Evolutionary conservation across 2,797 vertebrate genomes (phyloP).

Genomic region (Acanthiza pusilla): DNA sequence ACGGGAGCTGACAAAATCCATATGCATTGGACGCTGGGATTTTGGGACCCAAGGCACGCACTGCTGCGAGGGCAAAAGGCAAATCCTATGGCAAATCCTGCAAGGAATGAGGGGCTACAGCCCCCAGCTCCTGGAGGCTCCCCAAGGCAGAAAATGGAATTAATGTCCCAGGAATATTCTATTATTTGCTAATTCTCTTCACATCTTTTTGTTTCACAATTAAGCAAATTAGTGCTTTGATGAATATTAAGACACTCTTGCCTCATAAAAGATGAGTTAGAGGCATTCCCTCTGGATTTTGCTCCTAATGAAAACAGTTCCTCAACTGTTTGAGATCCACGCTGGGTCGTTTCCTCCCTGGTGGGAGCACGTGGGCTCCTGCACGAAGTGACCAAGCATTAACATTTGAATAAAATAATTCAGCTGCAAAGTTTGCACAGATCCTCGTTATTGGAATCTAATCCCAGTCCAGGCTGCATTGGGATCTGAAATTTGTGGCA

Average conservation of each 20-base stretch:
- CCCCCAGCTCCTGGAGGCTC: not conserved
- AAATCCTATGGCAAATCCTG: not conserved
- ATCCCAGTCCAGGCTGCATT: not conserved
- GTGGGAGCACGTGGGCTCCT: not conserved
- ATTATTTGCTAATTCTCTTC: constrained; percentile 57
- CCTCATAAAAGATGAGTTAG: constrained; percentile 37
- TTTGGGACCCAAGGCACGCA: not conserved
- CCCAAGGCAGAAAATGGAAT: not conserved
- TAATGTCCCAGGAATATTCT: not conserved
- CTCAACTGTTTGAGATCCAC: not conserved
- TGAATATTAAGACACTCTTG: constrained; percentile 28
- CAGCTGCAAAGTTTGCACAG: not conserved
- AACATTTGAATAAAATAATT: not conserved
- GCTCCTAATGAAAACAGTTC: not conserved
- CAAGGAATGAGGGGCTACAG: not conserved
- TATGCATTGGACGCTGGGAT: not conserved
- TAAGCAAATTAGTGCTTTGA: constrained; percentile 57
- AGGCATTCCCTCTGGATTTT: constrained; percentile 17
- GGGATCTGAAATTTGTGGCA: not conserved
- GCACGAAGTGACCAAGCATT: not conserved
- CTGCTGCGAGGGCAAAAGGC: not conserved
- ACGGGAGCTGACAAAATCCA: not conserved
- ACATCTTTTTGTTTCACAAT: constrained; percentile 57
- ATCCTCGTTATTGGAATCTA: not conserved
- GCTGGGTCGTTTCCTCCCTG: not conserved